These are phyloP conservation scores for Himalopsyche japonica DNA, from an alignment of 2,888 invertebrate species.

Conservation along the genomic window DNA sequence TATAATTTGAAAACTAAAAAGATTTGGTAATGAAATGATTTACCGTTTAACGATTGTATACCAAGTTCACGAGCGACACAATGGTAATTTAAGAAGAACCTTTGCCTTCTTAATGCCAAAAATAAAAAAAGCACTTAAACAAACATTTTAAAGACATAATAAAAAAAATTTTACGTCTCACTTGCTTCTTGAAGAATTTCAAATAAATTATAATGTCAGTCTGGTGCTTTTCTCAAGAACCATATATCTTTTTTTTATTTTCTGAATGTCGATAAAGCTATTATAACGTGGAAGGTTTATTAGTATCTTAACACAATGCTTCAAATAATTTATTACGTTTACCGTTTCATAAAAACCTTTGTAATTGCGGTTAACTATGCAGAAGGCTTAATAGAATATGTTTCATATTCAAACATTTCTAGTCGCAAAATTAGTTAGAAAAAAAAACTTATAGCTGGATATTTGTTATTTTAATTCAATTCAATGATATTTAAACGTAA, in stretches of 20 bases:
- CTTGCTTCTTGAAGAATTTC: background rate
- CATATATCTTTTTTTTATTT: background rate
- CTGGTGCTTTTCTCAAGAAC: background rate
- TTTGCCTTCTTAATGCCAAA: background rate
- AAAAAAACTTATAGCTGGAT: too few species aligned
- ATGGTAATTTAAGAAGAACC: background rate
- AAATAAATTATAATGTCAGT: conserved; percentile 1
- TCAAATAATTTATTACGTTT: too few species aligned
- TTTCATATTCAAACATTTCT: too few species aligned
- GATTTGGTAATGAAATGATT: too few species aligned
- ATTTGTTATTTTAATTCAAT: too few species aligned
- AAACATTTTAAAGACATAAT: background rate
- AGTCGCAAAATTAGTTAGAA: too few species aligned
- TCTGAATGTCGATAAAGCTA: background rate
- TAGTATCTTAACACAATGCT: too few species aligned
- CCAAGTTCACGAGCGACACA: background rate
- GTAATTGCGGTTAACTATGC: too few species aligned
- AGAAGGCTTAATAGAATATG: too few species aligned
- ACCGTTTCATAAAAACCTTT: too few species aligned
- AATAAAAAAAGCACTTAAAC: background rate
- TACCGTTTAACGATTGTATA: background rate
- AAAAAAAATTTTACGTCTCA: background rate
- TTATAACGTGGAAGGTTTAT: background rate
- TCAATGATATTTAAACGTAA: too few species aligned
- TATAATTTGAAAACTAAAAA: too few species aligned